phyloP scores from a whole-genome alignment of 2,888 invertebrate genomes.

The Pristionchus arcanus region DNA sequence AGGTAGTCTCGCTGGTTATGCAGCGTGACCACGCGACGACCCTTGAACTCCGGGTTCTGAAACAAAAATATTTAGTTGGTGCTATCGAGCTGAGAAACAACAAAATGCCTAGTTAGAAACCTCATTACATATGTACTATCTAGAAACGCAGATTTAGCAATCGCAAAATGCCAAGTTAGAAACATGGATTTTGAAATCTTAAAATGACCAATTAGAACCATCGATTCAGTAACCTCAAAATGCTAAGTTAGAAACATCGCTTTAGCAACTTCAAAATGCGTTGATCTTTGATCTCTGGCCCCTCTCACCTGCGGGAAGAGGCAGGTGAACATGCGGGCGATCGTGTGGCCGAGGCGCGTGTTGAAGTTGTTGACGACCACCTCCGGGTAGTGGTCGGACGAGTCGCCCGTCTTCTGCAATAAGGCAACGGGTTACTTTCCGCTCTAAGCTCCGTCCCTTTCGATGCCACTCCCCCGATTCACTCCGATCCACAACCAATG shows the following conservation, averaged over 20 bases:
- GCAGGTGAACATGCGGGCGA: constrained; percentile 91
- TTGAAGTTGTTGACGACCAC: constrained; percentile 96
- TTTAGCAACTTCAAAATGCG: too few species aligned
- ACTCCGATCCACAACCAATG: too few species aligned
- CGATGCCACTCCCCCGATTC: not conserved
- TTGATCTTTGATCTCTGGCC: constrained; percentile 79
- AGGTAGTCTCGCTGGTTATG: constrained; percentile 99
- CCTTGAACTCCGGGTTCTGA: constrained; percentile 92
- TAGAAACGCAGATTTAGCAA: too few species aligned
- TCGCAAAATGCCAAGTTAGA: too few species aligned
- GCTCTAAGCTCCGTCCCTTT: not conserved
- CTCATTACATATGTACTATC: too few species aligned
- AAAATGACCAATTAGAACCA: too few species aligned
- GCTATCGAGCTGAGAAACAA: not conserved
- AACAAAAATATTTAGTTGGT: constrained; percentile 84
- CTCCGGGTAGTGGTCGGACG: constrained; percentile 93
- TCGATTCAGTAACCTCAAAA: too few species aligned
- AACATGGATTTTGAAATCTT: too few species aligned
- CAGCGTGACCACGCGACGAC: constrained; percentile 94
- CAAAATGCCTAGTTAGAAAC: too few species aligned
- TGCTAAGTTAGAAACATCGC: too few species aligned
- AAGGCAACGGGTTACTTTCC: not conserved
- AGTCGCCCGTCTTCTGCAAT: constrained; percentile 83
- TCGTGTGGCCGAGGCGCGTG: constrained; percentile 92
- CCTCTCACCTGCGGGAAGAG: constrained; percentile 90